Evolutionary conservation across 2,888 invertebrate genomes (phyloP).

Genomic region (Coelinius sp.): DNA sequence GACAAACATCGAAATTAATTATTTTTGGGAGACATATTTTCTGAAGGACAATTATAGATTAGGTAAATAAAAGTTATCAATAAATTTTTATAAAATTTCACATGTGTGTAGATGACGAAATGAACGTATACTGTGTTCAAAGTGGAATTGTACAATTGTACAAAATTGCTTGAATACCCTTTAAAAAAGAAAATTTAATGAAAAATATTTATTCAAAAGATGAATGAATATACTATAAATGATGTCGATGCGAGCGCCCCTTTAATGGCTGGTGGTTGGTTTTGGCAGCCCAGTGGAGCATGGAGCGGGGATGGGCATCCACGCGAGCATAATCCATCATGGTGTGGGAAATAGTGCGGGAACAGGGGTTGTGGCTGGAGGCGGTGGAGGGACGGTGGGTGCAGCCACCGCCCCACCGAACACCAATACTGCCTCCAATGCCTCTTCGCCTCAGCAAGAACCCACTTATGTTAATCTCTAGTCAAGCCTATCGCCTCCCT

Average conservation of each 20-base stretch:
- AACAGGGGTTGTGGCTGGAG: constrained; percentile 69
- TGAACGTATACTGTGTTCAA: constrained; percentile 13
- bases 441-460: constrained; percentile 78
- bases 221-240: constrained; percentile 43
- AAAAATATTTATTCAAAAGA: constrained; percentile 9
- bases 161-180: neutral
- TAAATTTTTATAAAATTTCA: neutral
- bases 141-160: too few species aligned
- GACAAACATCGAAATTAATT: constrained; percentile 19
- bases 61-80: constrained; percentile 3
- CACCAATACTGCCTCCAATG: constrained; percentile 71
- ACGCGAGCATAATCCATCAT: constrained; percentile 70
- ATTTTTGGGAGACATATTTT: constrained; percentile 69
- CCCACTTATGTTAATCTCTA: constrained; percentile 96
- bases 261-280: constrained; percentile 72
- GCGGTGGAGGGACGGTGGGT: constrained; percentile 71
- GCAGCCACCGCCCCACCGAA: constrained; percentile 77
- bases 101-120: constrained; percentile 15
- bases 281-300: constrained; percentile 73
- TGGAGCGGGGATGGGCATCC: constrained; percentile 72
- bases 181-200: neutral
- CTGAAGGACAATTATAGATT: constrained; percentile 61
- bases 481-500: constrained; percentile 74
- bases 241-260: constrained; percentile 65
- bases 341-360: constrained; percentile 71